Evolutionary conservation across 2,888 invertebrate species (phyloP), one percentile per base, ranked within the genome.

Genomic region (Leucania comma): DNA sequence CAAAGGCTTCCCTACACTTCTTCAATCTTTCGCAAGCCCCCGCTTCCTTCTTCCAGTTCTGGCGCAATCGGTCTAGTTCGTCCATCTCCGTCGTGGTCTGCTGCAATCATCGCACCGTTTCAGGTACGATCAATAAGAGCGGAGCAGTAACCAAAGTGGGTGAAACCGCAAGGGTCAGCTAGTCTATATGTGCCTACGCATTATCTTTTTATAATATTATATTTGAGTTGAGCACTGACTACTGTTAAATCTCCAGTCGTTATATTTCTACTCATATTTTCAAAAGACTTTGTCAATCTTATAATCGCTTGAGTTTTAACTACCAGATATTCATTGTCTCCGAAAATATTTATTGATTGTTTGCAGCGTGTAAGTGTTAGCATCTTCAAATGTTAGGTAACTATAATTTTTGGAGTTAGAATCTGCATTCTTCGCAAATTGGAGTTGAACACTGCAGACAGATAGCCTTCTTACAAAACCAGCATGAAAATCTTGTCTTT

Each of bases 371-470:
- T 26, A 6, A 14, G 17, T 20, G 9, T 9, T 3, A 54, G 20
- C 29, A 29, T 29, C 4, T 8, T 57, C 38, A 26, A 26, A 1
- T 20, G 17, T 42, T 42, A 42, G 6, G 17, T 17, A 17, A 42
- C 42, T 14, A 17, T 17, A 42, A 20, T 42, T 17, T 42, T 17
- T 42, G 17, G n/a, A 58, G 26, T 10, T 22, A 35, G 5, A 35
- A 14, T 24, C 20, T 53, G 26, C 62, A 63, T 24, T 69, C 42
- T 54, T 69, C 17, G 32, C 68, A 68, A 22, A 54, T 68, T 17
- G 53, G 24, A 46, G 53, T 24, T 54, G 69, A 53, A 46, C 68
- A 68, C 53, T 68, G 29, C 69, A 69, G 17, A 32, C 53, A 68
- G n/a, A 68, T 24, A 42, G 32, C 32, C 42, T 24, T 68, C 22